A percentile compares a stretch with the other conserved stretches of the same genome.
Conservation (phyloP, 2,888 invertebrate genomes). For the Mactromeris polynyma region DNA sequence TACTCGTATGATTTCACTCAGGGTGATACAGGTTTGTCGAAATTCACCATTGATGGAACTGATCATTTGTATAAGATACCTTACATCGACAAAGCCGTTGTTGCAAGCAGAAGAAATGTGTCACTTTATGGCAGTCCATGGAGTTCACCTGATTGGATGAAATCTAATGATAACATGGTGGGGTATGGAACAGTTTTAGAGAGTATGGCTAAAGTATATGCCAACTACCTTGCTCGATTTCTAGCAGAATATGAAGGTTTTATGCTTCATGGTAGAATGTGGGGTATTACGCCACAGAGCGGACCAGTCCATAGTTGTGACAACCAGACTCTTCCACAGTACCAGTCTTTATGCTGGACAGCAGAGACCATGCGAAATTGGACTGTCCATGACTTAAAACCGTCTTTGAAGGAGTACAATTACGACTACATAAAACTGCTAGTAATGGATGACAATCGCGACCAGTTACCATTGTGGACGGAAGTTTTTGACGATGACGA, state of each 20-base stretch:
- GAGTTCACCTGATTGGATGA: conserved; percentile 61
- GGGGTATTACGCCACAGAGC: conserved; percentile 96
- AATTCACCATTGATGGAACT: conserved; percentile 49
- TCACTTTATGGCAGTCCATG: conserved; percentile 59
- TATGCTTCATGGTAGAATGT: conserved; percentile 89
- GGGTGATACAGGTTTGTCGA: conserved; percentile 88
- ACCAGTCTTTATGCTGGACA: conserved; percentile 92
- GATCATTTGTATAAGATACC: conserved; percentile 62
- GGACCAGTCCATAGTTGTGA: conserved; percentile 90
- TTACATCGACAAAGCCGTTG: conserved; percentile 50
- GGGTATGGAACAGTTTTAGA: conserved; percentile 83
- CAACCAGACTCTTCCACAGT: conserved; percentile 88
- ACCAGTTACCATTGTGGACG: conserved; percentile 90
- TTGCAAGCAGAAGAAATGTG: conserved; percentile 52
- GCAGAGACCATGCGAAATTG: conserved; percentile 90
- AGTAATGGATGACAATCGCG: conserved; percentile 92
- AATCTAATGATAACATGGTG: conserved; percentile 55
- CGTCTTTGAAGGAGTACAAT: conserved; percentile 90
- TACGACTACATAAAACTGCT: conserved; percentile 91
- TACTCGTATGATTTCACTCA: conserved; percentile 93
- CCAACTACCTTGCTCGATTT: conserved; percentile 88
- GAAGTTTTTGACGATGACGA: conserved; percentile 87
- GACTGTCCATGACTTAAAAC: conserved; percentile 91
- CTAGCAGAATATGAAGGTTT: conserved; percentile 91
- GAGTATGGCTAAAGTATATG: conserved; percentile 79